Evolutionary conservation across 2,113 vertebrate species (phyloP), one percentile per base, ranked within the genome.

Genomic region (Rhinichthys klamathensis): DNA sequence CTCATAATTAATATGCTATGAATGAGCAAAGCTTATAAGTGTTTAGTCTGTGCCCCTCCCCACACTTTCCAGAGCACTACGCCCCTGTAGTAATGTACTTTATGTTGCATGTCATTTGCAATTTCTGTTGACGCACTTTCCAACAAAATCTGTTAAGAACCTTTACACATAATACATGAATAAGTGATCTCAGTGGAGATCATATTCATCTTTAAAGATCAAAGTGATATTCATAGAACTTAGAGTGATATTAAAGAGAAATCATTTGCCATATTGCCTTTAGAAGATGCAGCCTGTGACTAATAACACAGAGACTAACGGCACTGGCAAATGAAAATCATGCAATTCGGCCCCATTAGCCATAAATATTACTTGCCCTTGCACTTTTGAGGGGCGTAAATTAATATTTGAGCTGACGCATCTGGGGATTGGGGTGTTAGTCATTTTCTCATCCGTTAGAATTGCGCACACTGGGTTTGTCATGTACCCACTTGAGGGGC

Each of bases 311-410:
- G 82, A 84, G 86, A 85, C 38, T 72, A 83, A 90, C 88, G 82
- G 58, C 69, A 81, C 74, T 79, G 83, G 82, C 72, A 58, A 23
- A 85, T 25, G 44, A 51, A 84, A 63, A 84, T 27, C 38, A 80
- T 85, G 58, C 84, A 84, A 85, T 89, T 81, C 30, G n/a, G 79
- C 30, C 49, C 72, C 38, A 88, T 90, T 86, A 89, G 54, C 74
- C 35, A 69, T 38, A 88, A 91, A 89, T 88, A 88, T 88, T 58
- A 83, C 56, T 83, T 56, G 32, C 85, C 63, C 78, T 88, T 89
- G 80, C 60, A 63, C 44, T 75, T 75, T 85, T 84, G 60, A 65
- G 56, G 70, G 23, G 63, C 56, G 65, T 67, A 82, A 84, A 86
- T 90, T 73, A 81, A 86, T 79, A 76, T 83, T 84, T n/a, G 61